Evolutionary conservation across 1,140 invertebrate species (phyloP).

Genomic region (Gerris buenoi): DNA sequence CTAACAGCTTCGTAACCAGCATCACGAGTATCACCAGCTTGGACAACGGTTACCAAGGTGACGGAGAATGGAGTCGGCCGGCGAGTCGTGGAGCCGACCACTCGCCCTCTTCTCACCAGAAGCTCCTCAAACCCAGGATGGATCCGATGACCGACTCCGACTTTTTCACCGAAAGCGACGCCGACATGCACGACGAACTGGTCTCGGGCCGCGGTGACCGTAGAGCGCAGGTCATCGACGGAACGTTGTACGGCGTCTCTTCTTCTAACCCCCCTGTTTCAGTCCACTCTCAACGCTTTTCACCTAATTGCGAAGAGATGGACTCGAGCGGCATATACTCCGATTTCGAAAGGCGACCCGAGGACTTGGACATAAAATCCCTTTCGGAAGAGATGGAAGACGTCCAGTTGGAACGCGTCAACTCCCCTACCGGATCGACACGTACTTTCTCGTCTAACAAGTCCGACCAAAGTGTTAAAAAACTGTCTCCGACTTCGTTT

Average conservation of each 20-base stretch:
- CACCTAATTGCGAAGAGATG: constrained; percentile 48
- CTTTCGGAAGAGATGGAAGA: constrained; percentile 21
- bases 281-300: constrained; percentile 30
- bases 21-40: constrained; percentile 71
- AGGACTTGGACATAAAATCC: constrained; percentile 17
- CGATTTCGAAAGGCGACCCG: constrained; percentile 50
- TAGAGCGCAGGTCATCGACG: constrained; percentile 62
- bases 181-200: constrained; percentile 54
- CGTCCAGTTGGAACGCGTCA: constrained; percentile 5
- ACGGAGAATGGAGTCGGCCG: constrained; percentile 60
- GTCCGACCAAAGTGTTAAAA: constrained; percentile 28
- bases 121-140: constrained; percentile 17
- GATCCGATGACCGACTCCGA: constrained; percentile 79
- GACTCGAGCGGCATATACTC: constrained; percentile 74
- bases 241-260: constrained; percentile 56
- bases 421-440: constrained; percentile 18
- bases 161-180: constrained; percentile 75
- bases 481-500: constrained; percentile 22
- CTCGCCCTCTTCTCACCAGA: constrained; percentile 18
- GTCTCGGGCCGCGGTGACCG: constrained; percentile 41
- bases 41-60: constrained; percentile 71
- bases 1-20: constrained; percentile 60
- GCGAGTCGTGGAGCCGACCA: constrained; percentile 34
- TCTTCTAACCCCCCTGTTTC: constrained; percentile 27
- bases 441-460: constrained; percentile 20